Evolutionary conservation across 2,113 vertebrate genomes (phyloP), one percentile per base, ranked within the genome.

Genomic region (Cyrtonyx montezumae): DNA sequence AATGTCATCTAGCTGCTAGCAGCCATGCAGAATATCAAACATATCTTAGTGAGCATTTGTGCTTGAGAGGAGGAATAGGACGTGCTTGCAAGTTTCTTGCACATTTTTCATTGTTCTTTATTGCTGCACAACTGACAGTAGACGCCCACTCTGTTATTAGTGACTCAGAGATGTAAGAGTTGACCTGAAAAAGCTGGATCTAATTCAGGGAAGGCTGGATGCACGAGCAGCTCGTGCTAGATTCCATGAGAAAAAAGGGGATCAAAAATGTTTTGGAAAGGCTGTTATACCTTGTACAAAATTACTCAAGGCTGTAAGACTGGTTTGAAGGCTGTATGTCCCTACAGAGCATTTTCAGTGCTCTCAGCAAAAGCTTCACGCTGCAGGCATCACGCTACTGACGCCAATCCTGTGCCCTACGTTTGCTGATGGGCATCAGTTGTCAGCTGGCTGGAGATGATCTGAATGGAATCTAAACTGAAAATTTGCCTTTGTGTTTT

Each of bases 171-270:
- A 63, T 34, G 17, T 13, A 11, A 82, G 87, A 46, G 63, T 43
- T 71, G 87, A 74, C 91, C 81, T 87, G 76, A 28, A 61, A 82
- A 79, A 81, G 56, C 84, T 90, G 48, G 23, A 71, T 73, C 43
- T 74, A 65, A 83, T 75, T 71, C 21, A n/a, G 43, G 21, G 68
- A 40, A 67, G 36, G 18, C 23, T 76, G 74, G 42, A 28, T 81
- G 62, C 88, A 55, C 13, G 9, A 90, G 48, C 23, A 88, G 1
- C 26, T 78, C 45, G 0, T 34, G 34, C 59, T 81, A 79, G 13
- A n/a, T 79, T 92, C 53, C 45, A 6, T 49, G 40, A 65, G 62
- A 19, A 43, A 55, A 10, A 56, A 83, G 32, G 2, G 40, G 13
- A 61, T 69, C 59, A 49, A 6, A 14, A 43, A 70, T 20, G 8